Evolutionary conservation across 2,113 vertebrate genomes (phyloP).

Genomic region (Pteronura brasiliensis): DNA sequence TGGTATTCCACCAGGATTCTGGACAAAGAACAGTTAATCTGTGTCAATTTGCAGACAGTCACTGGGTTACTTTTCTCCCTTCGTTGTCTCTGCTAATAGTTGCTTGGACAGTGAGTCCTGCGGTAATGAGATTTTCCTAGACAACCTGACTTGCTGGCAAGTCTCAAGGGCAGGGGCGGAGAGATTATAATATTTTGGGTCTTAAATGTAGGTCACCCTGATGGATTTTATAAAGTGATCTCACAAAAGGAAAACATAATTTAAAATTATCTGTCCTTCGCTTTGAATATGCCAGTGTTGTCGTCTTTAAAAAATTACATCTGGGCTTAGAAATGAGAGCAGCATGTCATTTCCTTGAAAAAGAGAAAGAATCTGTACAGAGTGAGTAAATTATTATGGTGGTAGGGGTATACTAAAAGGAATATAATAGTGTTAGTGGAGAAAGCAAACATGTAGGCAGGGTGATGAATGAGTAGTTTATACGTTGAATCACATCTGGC

Average conservation of each 20-base stretch:
- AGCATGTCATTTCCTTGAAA: background rate
- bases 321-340: background rate
- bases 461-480: constrained; percentile 22
- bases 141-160: background rate
- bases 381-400: background rate
- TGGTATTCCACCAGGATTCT: background rate
- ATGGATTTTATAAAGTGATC: constrained; percentile 39
- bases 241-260: background rate
- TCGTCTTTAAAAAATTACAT: background rate
- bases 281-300: constrained; percentile 3
- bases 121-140: constrained; percentile 61
- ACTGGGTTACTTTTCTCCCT: constrained; percentile 44
- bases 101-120: constrained; percentile 19
- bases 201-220: background rate
- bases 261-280: background rate
- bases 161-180: background rate
- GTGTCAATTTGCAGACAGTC: constrained; percentile 56
- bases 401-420: background rate
- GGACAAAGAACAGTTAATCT: constrained; percentile 55
- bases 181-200: constrained; percentile 21
- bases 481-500: constrained; percentile 20
- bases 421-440: background rate
- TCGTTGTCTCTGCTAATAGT: constrained; percentile 20
- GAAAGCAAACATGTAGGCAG: background rate
- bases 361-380: background rate